Conservation (phyloP, 2,888 invertebrate species). For the Antheraea yamamai region DNA sequence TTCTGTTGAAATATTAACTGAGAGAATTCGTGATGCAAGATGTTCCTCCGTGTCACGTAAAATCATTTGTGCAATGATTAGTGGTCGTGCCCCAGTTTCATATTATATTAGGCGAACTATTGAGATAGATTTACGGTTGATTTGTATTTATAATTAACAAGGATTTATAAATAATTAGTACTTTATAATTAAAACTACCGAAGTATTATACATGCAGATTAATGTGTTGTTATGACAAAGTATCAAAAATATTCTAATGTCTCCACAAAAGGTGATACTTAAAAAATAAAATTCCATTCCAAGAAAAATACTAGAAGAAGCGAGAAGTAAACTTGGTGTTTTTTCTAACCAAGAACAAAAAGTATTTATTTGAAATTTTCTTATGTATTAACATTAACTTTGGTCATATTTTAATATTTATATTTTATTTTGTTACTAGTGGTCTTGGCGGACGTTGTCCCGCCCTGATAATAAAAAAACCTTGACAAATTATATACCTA, state of each 20-base stretch:
- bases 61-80: constrained; percentile 21
- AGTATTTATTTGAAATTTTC: not conserved
- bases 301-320: not conserved
- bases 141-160: not conserved
- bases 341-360: not conserved
- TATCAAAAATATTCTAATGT: too few species aligned
- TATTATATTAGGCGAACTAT: not conserved
- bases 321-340: not conserved
- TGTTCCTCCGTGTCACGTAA: constrained; percentile 37
- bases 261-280: not conserved
- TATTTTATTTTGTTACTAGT: not conserved
- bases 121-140: not conserved
- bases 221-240: not conserved
- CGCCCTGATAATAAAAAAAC: too few species aligned
- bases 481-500: too few species aligned
- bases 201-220: not conserved
- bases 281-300: not conserved
- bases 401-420: not conserved
- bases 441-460: too few species aligned
- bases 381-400: not conserved
- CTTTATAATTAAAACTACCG: not conserved
- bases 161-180: too few species aligned
- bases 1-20: constrained; percentile 74
- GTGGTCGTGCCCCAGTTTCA: constrained; percentile 21
- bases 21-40: constrained; percentile 60